These are phyloP conservation scores for Platycnemis pennipes DNA, from an alignment of 2,888 invertebrate genomes.

Conservation along the genomic window DNA sequence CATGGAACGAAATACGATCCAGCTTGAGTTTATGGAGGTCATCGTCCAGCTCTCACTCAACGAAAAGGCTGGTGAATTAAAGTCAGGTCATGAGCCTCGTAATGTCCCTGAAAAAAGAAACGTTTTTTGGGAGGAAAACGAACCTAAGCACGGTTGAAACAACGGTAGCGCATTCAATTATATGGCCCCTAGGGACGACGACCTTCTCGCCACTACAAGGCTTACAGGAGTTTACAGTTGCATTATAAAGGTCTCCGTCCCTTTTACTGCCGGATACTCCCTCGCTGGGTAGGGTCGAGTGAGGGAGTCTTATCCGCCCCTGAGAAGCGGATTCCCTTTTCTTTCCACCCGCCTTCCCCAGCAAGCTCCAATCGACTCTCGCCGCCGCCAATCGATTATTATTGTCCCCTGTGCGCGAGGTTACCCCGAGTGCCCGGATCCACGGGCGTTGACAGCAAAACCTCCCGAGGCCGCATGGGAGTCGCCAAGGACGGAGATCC, in stretches of 20 bases:
- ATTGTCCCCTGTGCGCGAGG: not conserved
- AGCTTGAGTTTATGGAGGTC: not conserved
- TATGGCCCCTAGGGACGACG: not conserved
- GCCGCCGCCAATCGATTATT: not conserved
- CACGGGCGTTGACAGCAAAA: not conserved
- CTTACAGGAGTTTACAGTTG: not conserved
- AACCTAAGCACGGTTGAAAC: not conserved
- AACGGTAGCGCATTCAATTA: slow-evolving; percentile 3
- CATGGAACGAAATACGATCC: not conserved
- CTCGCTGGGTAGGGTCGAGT: not conserved
- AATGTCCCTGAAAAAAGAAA: not conserved
- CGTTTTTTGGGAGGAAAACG: not conserved
- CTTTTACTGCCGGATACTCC: not conserved
- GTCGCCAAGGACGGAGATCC: not conserved
- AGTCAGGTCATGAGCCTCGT: not conserved
- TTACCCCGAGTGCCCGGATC: not conserved
- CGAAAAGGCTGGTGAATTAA: not conserved
- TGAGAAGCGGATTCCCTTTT: not conserved
- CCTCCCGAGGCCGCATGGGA: not conserved
- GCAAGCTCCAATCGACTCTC: not conserved
- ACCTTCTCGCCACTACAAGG: not conserved
- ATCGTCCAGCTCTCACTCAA: not conserved
- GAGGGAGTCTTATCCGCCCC: not conserved
- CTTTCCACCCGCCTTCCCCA: not conserved
- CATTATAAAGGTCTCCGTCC: not conserved